Evolutionary conservation across 2,113 vertebrate genomes (phyloP).

Genomic region (Mormyrus lacerda): DNA sequence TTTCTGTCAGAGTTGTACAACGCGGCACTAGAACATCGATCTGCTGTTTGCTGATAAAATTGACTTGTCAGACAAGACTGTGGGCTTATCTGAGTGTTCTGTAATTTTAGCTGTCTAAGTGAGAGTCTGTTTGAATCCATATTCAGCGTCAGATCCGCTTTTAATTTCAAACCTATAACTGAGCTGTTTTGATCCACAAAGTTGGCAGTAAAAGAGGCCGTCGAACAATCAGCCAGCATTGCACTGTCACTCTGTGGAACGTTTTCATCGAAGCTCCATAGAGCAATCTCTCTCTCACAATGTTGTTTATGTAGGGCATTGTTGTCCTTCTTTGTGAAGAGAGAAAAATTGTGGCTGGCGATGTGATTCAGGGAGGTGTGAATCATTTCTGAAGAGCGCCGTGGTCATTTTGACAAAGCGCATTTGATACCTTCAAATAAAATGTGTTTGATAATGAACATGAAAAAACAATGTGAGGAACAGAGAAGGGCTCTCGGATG

Average conservation of each 20-base stretch:
- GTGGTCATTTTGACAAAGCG: background rate
- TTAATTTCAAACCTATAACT: slow-evolving; percentile 2
- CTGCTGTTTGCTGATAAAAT: background rate
- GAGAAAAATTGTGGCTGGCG: background rate
- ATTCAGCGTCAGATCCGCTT: background rate
- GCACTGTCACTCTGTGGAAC: background rate
- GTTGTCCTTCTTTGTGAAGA: background rate
- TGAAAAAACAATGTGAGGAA: background rate
- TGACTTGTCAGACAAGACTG: background rate
- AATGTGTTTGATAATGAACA: background rate
- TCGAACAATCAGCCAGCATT: background rate
- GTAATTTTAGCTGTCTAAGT: background rate
- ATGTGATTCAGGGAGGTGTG: background rate
- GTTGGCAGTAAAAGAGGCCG: background rate
- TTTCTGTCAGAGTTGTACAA: background rate
- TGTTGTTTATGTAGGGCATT: background rate
- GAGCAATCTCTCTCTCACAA: background rate
- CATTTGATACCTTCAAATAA: background rate
- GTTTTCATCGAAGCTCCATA: background rate
- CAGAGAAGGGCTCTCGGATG: background rate
- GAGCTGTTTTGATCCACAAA: background rate
- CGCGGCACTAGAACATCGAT: background rate
- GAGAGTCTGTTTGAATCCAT: background rate
- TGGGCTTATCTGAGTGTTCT: background rate
- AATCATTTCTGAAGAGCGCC: background rate